Evolutionary conservation across 1,140 invertebrate genomes (phyloP).

Genomic region (Drusus annulatus): DNA sequence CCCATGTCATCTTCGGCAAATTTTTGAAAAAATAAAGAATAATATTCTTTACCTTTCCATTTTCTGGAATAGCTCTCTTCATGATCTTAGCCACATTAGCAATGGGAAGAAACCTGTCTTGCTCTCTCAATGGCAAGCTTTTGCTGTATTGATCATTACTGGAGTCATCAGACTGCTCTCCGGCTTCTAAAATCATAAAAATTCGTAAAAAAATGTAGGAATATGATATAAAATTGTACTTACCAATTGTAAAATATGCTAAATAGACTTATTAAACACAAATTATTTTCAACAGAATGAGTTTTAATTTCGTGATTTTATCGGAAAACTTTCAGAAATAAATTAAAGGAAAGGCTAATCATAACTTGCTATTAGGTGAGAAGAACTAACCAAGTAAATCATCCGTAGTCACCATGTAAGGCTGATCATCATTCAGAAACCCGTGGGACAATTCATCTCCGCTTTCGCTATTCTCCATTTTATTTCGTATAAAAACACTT

Average conservation of each 20-base stretch:
- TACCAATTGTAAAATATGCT: too few relatives aligned
- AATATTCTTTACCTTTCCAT: constrained; percentile 84
- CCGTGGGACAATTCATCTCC: constrained; percentile 67
- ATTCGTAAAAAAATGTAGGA: too few relatives aligned
- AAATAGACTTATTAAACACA: too few relatives aligned
- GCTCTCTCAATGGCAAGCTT: constrained; percentile 81
- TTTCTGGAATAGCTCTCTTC: constrained; percentile 97
- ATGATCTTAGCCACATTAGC: constrained; percentile 99
- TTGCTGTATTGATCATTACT: constrained; percentile 75
- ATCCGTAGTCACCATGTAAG: constrained; percentile 67
- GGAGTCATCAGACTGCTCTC: constrained; percentile 81
- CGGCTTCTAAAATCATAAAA: constrained; percentile 61
- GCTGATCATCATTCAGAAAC: constrained; percentile 64
- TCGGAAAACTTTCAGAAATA: background rate
- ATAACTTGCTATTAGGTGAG: background rate
- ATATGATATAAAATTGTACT: too few relatives aligned
- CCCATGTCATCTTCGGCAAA: too few relatives aligned
- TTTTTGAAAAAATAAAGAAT: too few relatives aligned
- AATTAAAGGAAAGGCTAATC: background rate
- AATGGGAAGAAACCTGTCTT: constrained; percentile 97
- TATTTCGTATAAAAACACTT: background rate
- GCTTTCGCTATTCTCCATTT: constrained; percentile 73
- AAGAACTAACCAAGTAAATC: constrained; percentile 59
- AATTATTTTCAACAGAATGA: too few relatives aligned
- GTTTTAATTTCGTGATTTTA: too few relatives aligned